A percentile compares a stretch with the other conserved stretches of the same genome.
phyloP scores from a whole-genome alignment of 2,797 vertebrate species.

The Cichlasoma orientale region DNA sequence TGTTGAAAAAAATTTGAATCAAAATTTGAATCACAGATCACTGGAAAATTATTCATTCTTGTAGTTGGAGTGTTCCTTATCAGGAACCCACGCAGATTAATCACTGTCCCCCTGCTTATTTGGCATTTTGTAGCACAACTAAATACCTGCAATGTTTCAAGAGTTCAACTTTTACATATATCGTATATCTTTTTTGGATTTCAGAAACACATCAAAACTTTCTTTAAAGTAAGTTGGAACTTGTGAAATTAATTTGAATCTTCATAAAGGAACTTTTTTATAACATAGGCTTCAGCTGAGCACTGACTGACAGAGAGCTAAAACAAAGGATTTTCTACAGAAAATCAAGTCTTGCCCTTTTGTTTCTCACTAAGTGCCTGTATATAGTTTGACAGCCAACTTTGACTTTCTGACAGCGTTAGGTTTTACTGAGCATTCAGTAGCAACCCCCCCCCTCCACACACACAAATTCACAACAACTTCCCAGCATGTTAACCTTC shows the following conservation, averaged over 20 bases:
- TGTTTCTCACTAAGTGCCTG: slow-evolving; percentile 13
- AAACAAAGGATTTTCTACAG: slow-evolving; percentile 24
- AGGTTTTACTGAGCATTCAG: slow-evolving; percentile 22
- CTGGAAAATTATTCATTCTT: not conserved
- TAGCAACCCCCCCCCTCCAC: not conserved
- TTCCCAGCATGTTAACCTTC: slow-evolving; percentile 18
- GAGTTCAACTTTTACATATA: not conserved
- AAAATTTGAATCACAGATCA: no score
- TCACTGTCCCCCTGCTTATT: not conserved
- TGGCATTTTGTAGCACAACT: not conserved
- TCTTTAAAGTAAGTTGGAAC: not conserved
- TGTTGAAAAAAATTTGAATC: not conserved
- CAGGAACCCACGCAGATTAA: not conserved
- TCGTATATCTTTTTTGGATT: no score
- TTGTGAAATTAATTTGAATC: not conserved
- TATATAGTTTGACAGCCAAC: slow-evolving; percentile 27
- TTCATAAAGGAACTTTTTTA: not conserved
- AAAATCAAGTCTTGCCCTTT: slow-evolving; percentile 14
- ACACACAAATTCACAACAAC: slow-evolving; percentile 8
- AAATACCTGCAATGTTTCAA: not conserved
- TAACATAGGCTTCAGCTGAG: not conserved
- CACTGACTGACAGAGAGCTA: slow-evolving; percentile 15
- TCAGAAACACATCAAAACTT: not conserved
- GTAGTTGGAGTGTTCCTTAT: not conserved
- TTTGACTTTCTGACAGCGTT: slow-evolving; percentile 33